Evolutionary conservation across 2,888 invertebrate species (phyloP), one percentile per base, ranked within the genome.

Genomic region (Pocota personata): DNA sequence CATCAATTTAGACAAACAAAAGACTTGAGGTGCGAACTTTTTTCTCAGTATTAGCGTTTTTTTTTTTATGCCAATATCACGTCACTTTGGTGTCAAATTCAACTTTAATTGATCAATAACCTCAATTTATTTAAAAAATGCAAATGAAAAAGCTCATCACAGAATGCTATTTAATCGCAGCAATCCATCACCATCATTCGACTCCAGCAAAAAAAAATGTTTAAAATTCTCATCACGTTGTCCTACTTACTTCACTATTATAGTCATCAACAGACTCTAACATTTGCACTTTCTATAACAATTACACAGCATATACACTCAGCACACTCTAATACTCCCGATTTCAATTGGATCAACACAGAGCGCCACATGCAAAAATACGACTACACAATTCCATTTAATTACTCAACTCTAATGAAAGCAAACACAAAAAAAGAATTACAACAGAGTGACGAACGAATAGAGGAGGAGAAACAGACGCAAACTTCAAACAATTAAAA

Each of bases 261-360:
- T 71, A 66, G 52, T 67, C 71, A 80, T 72, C 72, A 58, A 40
- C 69, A 57, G 75, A 83, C 73, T 57, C 64, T 62, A 84, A 82
- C 86, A 86, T 86, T 86, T 86, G 86, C 86, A 86, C 86, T 86
- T 86, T 86, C 86, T 86, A 86, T 72, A 67, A 67, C 71, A 64
- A 76, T 86, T 60, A 71, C 32, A 40, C 21, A 67, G 43, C 75
- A 58, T 55, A 62, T 62, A 30, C 71, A 66, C 21, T 46, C 40
- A 43, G 82, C 82, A 72, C 82, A 86, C 80, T 86, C 58, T 67
- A 76, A 71, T 64, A 71, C 76, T 37, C 75, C 58, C 75, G 76
- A 80, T 76, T 72, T 76, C 84, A 86, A 84, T 84, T 75, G 66
- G 71, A 86, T 86, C 69, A 73, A 64, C 62, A 72, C 12, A 30